phyloP scores from a whole-genome alignment of 2,888 invertebrate genomes.

The Tyria jacobaeae region DNA sequence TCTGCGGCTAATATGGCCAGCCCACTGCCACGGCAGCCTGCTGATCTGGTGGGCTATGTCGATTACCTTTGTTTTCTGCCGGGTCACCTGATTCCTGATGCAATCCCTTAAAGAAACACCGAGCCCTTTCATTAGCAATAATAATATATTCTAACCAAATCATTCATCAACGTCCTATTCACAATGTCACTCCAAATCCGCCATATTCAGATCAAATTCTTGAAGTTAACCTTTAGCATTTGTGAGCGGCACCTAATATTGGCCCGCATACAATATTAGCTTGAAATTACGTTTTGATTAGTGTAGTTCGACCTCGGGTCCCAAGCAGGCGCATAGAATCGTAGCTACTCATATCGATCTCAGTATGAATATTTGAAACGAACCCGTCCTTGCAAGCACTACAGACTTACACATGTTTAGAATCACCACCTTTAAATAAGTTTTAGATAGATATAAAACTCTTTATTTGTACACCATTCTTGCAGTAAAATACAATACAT shows the following conservation, averaged over 20 bases:
- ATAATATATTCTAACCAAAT: conserved; percentile 2
- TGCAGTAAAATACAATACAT: too few relatives aligned
- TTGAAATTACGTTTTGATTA: conserved; percentile 80
- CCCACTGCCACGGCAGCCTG: too few relatives aligned
- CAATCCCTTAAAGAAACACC: too few relatives aligned
- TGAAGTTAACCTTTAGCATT: conserved; percentile 59
- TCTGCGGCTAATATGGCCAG: too few relatives aligned
- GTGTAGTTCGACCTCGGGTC: conserved; percentile 69
- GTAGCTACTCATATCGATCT: conserved; percentile 79
- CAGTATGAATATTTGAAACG: conserved; percentile 82
- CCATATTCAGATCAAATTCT: conserved; percentile 49
- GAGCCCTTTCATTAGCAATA: too few relatives aligned
- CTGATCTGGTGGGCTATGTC: too few relatives aligned
- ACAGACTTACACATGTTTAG: conserved; percentile 54
- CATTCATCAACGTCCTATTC: conserved; percentile 22
- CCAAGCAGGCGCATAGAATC: conserved; percentile 67
- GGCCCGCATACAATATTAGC: conserved; percentile 73
- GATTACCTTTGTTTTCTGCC: too few relatives aligned
- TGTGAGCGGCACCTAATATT: conserved; percentile 37
- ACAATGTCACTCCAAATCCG: conserved; percentile 23
- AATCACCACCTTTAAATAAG: conserved; percentile 13
- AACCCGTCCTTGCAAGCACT: conserved; percentile 73
- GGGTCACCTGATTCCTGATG: too few relatives aligned
- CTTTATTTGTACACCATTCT: too few relatives aligned
- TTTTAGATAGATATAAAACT: too few relatives aligned